phyloP scores from a whole-genome alignment of 2,888 invertebrate species.

The Caenorhabditis uteleia region DNA sequence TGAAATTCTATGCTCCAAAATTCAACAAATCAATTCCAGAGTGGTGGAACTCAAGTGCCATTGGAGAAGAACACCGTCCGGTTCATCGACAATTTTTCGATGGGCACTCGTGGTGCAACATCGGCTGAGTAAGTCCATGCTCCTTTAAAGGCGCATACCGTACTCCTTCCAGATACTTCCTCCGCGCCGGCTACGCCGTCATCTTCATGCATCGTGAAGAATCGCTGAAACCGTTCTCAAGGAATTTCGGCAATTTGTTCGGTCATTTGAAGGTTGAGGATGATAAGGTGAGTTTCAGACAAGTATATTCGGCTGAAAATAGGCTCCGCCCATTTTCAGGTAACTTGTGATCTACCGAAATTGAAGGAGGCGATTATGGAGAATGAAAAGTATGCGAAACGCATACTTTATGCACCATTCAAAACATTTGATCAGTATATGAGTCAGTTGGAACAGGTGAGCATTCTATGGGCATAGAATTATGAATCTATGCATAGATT shows the following conservation, averaged over 20 bases:
- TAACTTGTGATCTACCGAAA: slow-evolving; percentile 26
- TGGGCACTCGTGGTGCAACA: slow-evolving; percentile 90
- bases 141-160: no score
- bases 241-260: slow-evolving; percentile 78
- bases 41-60: slow-evolving; percentile 95
- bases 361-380: slow-evolving; percentile 30
- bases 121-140: slow-evolving; percentile 80
- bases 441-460: slow-evolving; percentile 48
- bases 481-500: no score
- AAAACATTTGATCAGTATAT: slow-evolving; percentile 61
- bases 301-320: background rate
- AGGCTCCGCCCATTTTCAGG: slow-evolving; percentile 14
- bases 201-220: slow-evolving; percentile 90
- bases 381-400: slow-evolving; percentile 31
- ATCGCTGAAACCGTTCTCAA: slow-evolving; percentile 87
- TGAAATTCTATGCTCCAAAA: no score
- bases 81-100: slow-evolving; percentile 98
- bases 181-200: slow-evolving; percentile 82
- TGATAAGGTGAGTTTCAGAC: slow-evolving; percentile 34
- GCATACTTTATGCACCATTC: slow-evolving; percentile 54
- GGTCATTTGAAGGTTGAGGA: slow-evolving; percentile 39
- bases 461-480: no score
- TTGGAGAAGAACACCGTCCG: slow-evolving; percentile 95
- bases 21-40: slow-evolving; percentile 70
- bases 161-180: slow-evolving; percentile 80